Percentiles rank a stretch among this genome's conserved stretches.
phyloP scores from a whole-genome alignment of 2,888 invertebrate species.

The Cryptus armator region DNA sequence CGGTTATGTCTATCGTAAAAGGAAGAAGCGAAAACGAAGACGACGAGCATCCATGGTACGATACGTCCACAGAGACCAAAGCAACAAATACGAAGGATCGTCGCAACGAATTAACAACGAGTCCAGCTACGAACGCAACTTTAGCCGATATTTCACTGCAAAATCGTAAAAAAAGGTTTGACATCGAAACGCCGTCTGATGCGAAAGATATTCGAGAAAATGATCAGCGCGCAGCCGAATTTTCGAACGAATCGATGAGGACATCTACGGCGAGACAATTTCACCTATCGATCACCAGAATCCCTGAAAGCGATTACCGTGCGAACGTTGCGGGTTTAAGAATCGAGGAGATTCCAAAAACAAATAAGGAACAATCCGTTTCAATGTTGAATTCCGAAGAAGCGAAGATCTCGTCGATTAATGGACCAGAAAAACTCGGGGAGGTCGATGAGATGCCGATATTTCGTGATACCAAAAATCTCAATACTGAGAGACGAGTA shows the following conservation, averaged over 20 bases:
- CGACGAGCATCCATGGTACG: constrained; percentile 37
- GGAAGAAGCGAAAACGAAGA: constrained; percentile 35
- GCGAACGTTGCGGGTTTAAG: neutral
- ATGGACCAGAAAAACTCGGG: neutral
- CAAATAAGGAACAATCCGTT: neutral
- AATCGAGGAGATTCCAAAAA: constrained; percentile 12
- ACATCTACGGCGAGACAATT: neutral
- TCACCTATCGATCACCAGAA: constrained; percentile 11
- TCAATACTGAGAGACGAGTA: neutral
- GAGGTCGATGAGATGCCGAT: constrained; percentile 27
- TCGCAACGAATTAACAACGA: neutral
- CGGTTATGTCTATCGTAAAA: neutral
- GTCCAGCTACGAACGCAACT: neutral
- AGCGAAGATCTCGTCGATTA: neutral
- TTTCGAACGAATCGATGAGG: neutral
- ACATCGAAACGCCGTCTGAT: constrained; percentile 16
- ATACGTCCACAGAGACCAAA: neutral
- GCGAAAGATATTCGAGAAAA: neutral
- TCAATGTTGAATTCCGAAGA: neutral
- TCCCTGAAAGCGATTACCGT: neutral
- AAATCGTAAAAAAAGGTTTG: neutral
- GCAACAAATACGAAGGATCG: neutral
- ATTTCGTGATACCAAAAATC: neutral
- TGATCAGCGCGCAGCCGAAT: neutral
- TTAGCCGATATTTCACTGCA: neutral